Percentiles rank a stretch among this genome's conserved stretches.
These are phyloP conservation scores for Phalloptychus januarius DNA, from an alignment of 2,797 vertebrate species.

Conservation along the genomic window DNA sequence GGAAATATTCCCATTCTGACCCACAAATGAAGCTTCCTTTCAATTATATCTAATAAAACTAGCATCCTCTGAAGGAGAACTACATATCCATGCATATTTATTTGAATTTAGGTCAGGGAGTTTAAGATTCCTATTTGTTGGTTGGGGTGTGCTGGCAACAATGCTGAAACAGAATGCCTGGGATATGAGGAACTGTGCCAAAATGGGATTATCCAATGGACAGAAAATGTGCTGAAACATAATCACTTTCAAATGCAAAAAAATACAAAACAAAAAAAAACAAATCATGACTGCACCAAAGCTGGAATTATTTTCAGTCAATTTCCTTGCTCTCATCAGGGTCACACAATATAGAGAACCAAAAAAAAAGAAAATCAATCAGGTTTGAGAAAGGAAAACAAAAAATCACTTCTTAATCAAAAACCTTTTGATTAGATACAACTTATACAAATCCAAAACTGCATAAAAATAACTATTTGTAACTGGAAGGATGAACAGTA, in stretches of 20 bases:
- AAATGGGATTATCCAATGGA: conserved; percentile 60
- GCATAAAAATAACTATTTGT: background rate
- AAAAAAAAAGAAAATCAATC: background rate
- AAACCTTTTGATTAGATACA: background rate
- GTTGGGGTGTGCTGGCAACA: conserved; percentile 55
- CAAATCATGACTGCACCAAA: conserved; percentile 16
- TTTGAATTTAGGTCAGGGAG: conserved; percentile 63
- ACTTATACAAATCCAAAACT: background rate
- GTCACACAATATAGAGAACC: conserved; percentile 1
- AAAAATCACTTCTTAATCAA: background rate
- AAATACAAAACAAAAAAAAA: conserved; percentile 22
- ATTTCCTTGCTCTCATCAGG: conserved; percentile 26
- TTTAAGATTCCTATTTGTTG: conserved; percentile 60
- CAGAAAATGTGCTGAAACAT: conserved; percentile 57
- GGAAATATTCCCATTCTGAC: conserved; percentile 65
- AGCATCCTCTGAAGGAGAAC: conserved; percentile 33
- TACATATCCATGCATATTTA: conserved; percentile 41
- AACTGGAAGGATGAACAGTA: background rate
- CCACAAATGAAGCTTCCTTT: conserved; percentile 62
- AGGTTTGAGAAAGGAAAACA: background rate
- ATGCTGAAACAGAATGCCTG: conserved; percentile 55
- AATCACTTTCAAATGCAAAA: conserved; percentile 55
- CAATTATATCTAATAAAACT: conserved; percentile 45
- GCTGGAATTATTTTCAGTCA: conserved; percentile 21
- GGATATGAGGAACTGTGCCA: conserved; percentile 55